Percentiles rank a stretch among this genome's conserved stretches.
Evolutionary conservation across 2,888 invertebrate genomes (phyloP).

Genomic region (Ennomos fuscantarius): DNA sequence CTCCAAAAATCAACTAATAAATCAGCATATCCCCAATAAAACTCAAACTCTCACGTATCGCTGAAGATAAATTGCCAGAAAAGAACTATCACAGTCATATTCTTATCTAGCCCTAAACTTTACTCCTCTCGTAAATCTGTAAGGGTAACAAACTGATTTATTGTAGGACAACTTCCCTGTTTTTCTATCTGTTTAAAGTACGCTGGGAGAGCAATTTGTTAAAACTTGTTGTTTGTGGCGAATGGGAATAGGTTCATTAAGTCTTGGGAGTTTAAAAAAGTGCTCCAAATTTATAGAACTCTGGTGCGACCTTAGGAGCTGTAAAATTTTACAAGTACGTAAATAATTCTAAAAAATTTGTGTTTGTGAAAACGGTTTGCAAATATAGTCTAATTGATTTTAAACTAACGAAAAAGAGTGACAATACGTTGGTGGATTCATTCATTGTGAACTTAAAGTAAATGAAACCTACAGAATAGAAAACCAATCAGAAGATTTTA

Average conservation of each 20-base stretch:
- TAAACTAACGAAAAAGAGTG: too few relatives aligned
- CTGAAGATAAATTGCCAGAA: constrained; percentile 17
- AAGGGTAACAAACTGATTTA: constrained; percentile 30
- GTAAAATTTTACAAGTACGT: too few relatives aligned
- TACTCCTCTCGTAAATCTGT: constrained; percentile 25
- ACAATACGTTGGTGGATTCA: too few relatives aligned
- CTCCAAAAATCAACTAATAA: constrained; percentile 11
- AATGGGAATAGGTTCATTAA: not conserved
- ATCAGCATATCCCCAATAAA: constrained; percentile 19
- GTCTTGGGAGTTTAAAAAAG: not conserved
- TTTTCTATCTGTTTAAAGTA: constrained; percentile 21
- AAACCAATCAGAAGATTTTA: too few relatives aligned
- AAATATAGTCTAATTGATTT: too few relatives aligned
- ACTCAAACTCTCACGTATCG: constrained; percentile 19
- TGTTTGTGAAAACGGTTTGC: too few relatives aligned
- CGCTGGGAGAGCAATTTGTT: constrained; percentile 17
- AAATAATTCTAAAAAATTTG: too few relatives aligned
- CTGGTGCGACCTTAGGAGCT: too few relatives aligned
- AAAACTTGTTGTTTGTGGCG: constrained; percentile 13
- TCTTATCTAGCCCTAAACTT: constrained; percentile 26
- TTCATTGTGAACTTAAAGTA: too few relatives aligned
- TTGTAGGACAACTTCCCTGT: constrained; percentile 21
- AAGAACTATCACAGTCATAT: constrained; percentile 25
- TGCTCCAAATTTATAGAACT: too few relatives aligned
- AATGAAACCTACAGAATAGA: too few relatives aligned